These are phyloP conservation scores for Parus major DNA, from an alignment of 2,113 vertebrate species.

Conservation along the genomic window DNA sequence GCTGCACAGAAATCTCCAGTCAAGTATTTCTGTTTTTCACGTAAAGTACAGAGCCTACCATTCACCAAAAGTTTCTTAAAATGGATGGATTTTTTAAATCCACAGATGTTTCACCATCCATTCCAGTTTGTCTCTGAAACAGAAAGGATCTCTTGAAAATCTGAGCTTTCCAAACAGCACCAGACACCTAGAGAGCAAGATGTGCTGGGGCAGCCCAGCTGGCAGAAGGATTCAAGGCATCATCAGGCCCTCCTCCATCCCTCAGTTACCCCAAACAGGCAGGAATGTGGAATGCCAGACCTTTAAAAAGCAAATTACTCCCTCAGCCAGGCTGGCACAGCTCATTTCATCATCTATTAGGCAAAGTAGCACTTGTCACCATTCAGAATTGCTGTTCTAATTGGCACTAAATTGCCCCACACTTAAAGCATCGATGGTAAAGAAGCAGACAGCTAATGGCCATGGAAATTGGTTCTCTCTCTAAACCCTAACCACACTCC, in stretches of 20 bases:
- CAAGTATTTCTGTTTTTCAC: not conserved
- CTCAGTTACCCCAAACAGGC: not conserved
- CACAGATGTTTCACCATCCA: not conserved
- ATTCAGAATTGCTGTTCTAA: conserved; percentile 3
- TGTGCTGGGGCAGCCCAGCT: not conserved
- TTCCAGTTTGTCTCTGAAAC: conserved; percentile 6
- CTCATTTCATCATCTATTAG: not conserved
- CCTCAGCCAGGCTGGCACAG: not conserved
- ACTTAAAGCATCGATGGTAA: not conserved
- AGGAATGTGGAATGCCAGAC: not conserved
- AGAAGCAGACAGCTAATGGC: not conserved
- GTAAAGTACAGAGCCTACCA: not conserved
- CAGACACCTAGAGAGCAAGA: not conserved
- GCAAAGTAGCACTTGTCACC: not conserved
- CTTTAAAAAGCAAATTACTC: not conserved
- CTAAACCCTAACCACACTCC: not conserved
- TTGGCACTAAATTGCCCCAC: not conserved
- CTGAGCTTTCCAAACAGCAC: not conserved
- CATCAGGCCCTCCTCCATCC: not conserved
- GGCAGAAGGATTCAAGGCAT: not conserved
- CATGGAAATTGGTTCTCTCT: not conserved
- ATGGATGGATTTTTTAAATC: not conserved
- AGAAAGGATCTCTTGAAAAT: not conserved
- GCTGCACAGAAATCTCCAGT: not conserved
- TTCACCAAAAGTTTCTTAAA: not conserved